These are phyloP conservation scores for Caenorhabditis zanzibari DNA, from an alignment of 2,888 invertebrate species.

Conservation along the genomic window DNA sequence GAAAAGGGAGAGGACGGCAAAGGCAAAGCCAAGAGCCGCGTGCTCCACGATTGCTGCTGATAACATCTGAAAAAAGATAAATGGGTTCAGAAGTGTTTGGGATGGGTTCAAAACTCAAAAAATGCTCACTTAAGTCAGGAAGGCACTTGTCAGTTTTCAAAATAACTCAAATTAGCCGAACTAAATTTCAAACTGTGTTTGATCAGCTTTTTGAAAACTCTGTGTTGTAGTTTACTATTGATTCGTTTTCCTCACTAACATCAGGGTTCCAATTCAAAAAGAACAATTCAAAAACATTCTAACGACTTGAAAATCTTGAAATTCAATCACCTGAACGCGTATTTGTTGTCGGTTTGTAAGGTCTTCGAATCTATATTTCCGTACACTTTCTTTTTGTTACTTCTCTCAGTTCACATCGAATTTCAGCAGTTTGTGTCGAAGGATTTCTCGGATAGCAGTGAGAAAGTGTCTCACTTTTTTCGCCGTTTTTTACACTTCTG, in stretches of 20 bases:
- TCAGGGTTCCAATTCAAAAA: too few relatives aligned
- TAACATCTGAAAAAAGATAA: slow-evolving; percentile 65
- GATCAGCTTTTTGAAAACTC: not conserved
- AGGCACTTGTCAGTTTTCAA: too few relatives aligned
- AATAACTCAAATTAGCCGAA: not conserved
- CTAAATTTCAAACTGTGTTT: not conserved
- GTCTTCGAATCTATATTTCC: slow-evolving; percentile 8
- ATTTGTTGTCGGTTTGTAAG: not conserved
- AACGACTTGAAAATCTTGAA: not conserved
- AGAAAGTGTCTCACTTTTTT: slow-evolving; percentile 17
- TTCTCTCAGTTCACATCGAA: slow-evolving; percentile 47
- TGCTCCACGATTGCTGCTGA: slow-evolving; percentile 72
- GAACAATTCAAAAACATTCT: not conserved
- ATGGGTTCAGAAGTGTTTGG: not conserved
- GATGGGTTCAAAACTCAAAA: not conserved
- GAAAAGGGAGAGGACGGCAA: slow-evolving; percentile 75
- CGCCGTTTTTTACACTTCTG: slow-evolving; percentile 44
- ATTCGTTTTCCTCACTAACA: too few relatives aligned
- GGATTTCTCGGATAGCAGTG: slow-evolving; percentile 14
- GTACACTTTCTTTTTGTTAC: not conserved
- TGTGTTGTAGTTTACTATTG: too few relatives aligned
- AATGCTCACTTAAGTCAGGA: not conserved
- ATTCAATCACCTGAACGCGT: slow-evolving; percentile 9
- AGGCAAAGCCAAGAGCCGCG: slow-evolving; percentile 74
- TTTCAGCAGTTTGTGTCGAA: slow-evolving; percentile 29